Evolutionary conservation across 2,888 invertebrate genomes (phyloP).

Genomic region (Athripsodes cinereus): DNA sequence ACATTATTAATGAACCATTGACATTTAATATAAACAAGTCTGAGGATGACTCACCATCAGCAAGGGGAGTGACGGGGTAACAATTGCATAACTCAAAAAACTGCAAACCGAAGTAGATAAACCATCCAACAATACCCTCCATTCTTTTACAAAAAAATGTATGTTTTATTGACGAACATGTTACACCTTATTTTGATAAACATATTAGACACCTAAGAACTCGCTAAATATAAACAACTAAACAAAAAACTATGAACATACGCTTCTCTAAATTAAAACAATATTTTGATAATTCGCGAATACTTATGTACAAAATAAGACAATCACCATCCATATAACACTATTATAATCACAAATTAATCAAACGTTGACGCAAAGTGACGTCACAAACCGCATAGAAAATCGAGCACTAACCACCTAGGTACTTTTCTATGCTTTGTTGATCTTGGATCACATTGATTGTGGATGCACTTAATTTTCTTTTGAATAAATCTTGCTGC

Average conservation of each 20-base stretch:
- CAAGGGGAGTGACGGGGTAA: slow-evolving; percentile 18
- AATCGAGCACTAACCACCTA: not conserved
- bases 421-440: no score
- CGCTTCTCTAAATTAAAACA: not conserved
- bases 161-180: slow-evolving; percentile 14
- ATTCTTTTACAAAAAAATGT: slow-evolving; percentile 21
- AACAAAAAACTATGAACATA: slow-evolving; percentile 3
- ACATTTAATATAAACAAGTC: slow-evolving; percentile 12
- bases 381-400: slow-evolving; percentile 10
- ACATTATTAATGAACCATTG: slow-evolving; percentile 5
- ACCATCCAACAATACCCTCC: slow-evolving; percentile 21
- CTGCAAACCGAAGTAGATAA: slow-evolving; percentile 19
- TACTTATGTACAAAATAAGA: not conserved
- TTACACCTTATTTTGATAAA: slow-evolving; percentile 12
- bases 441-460: no score
- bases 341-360: slow-evolving; percentile 15
- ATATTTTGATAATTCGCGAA: not conserved
- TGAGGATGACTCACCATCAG: slow-evolving; percentile 21
- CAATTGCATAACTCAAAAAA: slow-evolving; percentile 23
- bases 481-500: no score
- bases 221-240: not conserved
- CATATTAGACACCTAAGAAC: slow-evolving; percentile 2
- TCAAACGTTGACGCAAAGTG: slow-evolving; percentile 20
- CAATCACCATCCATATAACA: slow-evolving; percentile 10
- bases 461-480: no score